A percentile compares a stretch with the other conserved stretches of the same genome.
Evolutionary conservation across 2,888 invertebrate species (phyloP).

Genomic region (Chymomyza fuscimana): DNA sequence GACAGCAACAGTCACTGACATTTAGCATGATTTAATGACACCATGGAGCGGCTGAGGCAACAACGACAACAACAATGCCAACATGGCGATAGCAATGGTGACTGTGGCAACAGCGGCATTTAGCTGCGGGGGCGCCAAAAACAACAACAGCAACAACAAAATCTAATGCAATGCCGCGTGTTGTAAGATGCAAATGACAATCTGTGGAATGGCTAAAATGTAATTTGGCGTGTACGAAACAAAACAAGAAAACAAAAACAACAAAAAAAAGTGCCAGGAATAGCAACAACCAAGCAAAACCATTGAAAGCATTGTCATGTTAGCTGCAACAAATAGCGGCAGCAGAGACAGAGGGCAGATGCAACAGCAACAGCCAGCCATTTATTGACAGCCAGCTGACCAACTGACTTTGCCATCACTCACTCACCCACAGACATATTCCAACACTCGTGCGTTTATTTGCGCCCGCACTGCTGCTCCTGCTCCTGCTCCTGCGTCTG

Average conservation of each 20-base stretch:
- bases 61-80: conserved; percentile 5
- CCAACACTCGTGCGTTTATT: background rate
- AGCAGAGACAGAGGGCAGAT: background rate
- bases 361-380: background rate
- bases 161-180: conserved; percentile 17
- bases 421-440: background rate
- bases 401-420: conserved; percentile 3
- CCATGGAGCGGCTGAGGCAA: conserved; percentile 15
- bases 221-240: conserved; percentile 50
- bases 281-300: conserved; percentile 17
- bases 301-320: conserved; percentile 69
- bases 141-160: conserved; percentile 2
- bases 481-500: no score
- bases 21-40: conserved; percentile 75
- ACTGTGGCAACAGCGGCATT: conserved; percentile 5
- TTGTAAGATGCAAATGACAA: conserved; percentile 70
- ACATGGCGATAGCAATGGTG: conserved; percentile 15
- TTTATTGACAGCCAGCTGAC: background rate
- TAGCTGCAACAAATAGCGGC: conserved; percentile 14
- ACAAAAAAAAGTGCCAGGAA: conserved; percentile 24
- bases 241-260: no score
- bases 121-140: background rate
- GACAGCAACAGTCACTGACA: conserved; percentile 70
- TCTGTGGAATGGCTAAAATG: conserved; percentile 49
- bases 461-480: background rate